Conservation (phyloP, 1,140 invertebrate genomes). For the Aporrectodea caliginosa region DNA sequence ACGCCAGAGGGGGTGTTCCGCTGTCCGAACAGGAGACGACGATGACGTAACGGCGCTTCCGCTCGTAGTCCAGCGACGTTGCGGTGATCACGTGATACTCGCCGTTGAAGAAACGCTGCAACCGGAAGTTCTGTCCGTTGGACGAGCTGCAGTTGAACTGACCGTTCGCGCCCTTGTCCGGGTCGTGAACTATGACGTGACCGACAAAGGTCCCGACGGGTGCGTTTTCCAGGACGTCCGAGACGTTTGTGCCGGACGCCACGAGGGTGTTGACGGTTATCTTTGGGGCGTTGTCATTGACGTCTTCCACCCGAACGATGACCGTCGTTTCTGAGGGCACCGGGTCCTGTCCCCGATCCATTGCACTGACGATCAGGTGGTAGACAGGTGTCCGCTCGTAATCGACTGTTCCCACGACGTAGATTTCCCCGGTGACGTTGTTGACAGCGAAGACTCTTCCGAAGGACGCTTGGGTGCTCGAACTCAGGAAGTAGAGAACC, state of each 20-base stretch:
- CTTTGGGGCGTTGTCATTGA: conserved; percentile 90
- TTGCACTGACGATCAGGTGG: conserved; percentile 85
- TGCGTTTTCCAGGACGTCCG: conserved; percentile 79
- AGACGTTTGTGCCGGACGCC: conserved; percentile 69
- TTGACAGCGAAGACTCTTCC: conserved; percentile 79
- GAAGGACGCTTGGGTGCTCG: conserved; percentile 64
- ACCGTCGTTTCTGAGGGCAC: conserved; percentile 88
- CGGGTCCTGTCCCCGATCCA: conserved; percentile 84
- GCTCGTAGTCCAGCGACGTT: conserved; percentile 3
- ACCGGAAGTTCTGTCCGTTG: conserved; percentile 4
- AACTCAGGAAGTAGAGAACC: conserved; percentile 55
- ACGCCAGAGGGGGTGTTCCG: conserved; percentile 60
- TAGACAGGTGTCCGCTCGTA: conserved; percentile 85
- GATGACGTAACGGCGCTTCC: neutral
- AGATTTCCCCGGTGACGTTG: conserved; percentile 76
- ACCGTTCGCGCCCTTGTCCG: conserved; percentile 82
- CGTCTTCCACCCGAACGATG: conserved; percentile 83
- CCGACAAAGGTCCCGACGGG: conserved; percentile 83
- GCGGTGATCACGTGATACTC: conserved; percentile 14
- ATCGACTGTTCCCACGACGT: conserved; percentile 85
- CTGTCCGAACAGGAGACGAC: conserved; percentile 19
- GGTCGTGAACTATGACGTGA: conserved; percentile 80
- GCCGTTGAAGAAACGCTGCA: neutral
- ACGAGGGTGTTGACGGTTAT: conserved; percentile 67
- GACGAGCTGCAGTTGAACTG: conserved; percentile 54